phyloP scores from a whole-genome alignment of 1,140 invertebrate genomes.

The Drosophila navojoa region DNA sequence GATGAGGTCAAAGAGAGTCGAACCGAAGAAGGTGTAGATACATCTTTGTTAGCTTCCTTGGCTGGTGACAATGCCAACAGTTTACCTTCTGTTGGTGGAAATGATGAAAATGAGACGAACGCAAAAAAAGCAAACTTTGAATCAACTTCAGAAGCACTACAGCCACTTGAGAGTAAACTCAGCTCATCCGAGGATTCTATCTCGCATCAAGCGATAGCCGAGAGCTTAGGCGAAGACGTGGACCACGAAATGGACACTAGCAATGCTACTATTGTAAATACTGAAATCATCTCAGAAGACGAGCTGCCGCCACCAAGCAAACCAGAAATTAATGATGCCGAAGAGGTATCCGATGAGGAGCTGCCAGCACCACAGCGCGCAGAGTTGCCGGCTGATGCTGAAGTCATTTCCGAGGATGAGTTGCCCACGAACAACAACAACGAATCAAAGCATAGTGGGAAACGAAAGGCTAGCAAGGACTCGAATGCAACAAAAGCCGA shows the following conservation, averaged over 20 bases:
- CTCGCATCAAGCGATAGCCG: constrained; percentile 66
- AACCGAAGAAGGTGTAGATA: constrained; percentile 62
- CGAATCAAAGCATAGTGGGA: constrained; percentile 85
- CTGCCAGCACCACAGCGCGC: constrained; percentile 89
- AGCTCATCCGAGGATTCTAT: constrained; percentile 70
- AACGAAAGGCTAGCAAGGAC: constrained; percentile 67
- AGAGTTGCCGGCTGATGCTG: constrained; percentile 91
- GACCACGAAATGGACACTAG: constrained; percentile 60
- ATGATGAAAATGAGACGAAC: constrained; percentile 65
- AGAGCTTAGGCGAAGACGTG: constrained; percentile 56
- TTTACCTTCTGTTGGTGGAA: constrained; percentile 83
- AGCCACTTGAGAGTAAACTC: constrained; percentile 48
- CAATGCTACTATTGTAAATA: constrained; percentile 85
- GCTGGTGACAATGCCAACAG: constrained; percentile 83
- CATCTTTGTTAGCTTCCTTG: constrained; percentile 73
- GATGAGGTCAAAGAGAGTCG: constrained; percentile 67
- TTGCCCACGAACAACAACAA: constrained; percentile 85
- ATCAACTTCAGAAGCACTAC: constrained; percentile 39
- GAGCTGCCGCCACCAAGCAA: constrained; percentile 85
- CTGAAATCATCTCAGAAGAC: constrained; percentile 89
- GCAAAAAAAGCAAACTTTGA: constrained; percentile 70
- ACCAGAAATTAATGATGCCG: constrained; percentile 84
- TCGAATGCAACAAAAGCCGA: not conserved
- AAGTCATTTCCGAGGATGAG: constrained; percentile 93
- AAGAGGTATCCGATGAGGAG: constrained; percentile 90